Evolutionary conservation across 2,113 vertebrate genomes (phyloP), one percentile per base, ranked within the genome.

Genomic region (Sitta europaea): DNA sequence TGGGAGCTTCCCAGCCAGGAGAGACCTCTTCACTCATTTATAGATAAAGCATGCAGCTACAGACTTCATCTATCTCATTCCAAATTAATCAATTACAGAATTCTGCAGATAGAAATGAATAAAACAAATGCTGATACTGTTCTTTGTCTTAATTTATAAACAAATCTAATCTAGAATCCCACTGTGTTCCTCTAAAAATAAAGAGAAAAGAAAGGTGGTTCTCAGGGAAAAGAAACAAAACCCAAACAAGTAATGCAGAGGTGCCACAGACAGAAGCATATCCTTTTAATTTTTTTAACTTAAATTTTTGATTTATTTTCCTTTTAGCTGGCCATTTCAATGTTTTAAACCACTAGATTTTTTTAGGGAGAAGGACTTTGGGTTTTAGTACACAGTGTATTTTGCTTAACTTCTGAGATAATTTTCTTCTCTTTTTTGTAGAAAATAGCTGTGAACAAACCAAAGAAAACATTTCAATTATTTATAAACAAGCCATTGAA

Each of bases 361-460:
- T 80, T 63, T 36, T 15, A 47, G 48, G 33, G 17, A 28, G 27
- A 65, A 74, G 8, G 7, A 35, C 54, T 81, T 79, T 36, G 19
- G 0, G 5, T 50, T 57, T 96, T 73, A 74, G 33, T 81, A 93
- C 66, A 86, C 9, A 18, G 74, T 3, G 23, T 82, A 95, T 93
- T 90, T 95, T 93, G 17, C 54, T 83, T 95, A 80, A 87, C 95
- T 97, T 57, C 54, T n/a, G 70, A 94, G 83, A 78, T 18, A 54
- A 92, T 89, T 88, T 94, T 82, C 35, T 94, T 96, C 58, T 92
- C 36, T 91, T 80, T 93, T 70, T 73, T 28, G 19, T 43, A 95
- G 86, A 86, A 97, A 97, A 96, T 86, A 88, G 81, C 79, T 97
- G 88, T 96, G 97, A 96, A 95, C 55, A 97, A 97, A 97, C 89